Evolutionary conservation across 2,797 vertebrate genomes (phyloP), one percentile per base, ranked within the genome.

Genomic region (Sphenodon punctatus): DNA sequence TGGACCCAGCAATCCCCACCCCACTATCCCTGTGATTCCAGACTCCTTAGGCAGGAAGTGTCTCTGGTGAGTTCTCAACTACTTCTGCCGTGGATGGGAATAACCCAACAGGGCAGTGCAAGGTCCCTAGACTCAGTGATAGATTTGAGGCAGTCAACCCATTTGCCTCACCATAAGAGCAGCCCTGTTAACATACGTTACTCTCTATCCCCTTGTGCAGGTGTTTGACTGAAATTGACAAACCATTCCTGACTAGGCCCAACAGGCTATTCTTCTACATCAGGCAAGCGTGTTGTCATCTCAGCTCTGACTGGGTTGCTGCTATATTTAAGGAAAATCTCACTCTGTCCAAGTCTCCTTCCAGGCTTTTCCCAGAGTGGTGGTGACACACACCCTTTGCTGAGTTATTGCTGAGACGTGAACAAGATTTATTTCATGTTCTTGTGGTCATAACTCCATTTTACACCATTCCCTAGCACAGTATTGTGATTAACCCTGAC

Each of bases 371-470:
- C 42, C 53, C 36, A 73, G 55, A 20, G 30, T 4, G 68, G 56
- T 9, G 36, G 30, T 74, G 43, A 34, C 56, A 58, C 53, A 74
- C 23, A 64, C 11, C 72, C 71, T 60, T 75, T 78, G 41, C 67
- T 80, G 72, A 80, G 32, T 75, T 87, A 68, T 22, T 81, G 70
- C 49, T 67, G 25, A 46, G 5, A 55, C 67, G 25, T 49, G 39
- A 42, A 49, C 19, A 75, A 77, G 80, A 83, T 75, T 58, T 78
- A 73, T 74, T 53, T 0, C 36, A 48, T 56, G 13, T 68, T 87
- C 64, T 78, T 79, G 70, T 78, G 45, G 58, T 71, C 23, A 1
- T 82, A 76, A 77, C n/a, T 87, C 61, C 25, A 7, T 84, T 89
- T 84, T 80, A 82, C n/a, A 36, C 60, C 10, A 6, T 5, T 22